A percentile compares a stretch with the other conserved stretches of the same genome.
These are phyloP conservation scores for Mycalesis mineus DNA, from an alignment of 2,888 invertebrate species.

Conservation along the genomic window DNA sequence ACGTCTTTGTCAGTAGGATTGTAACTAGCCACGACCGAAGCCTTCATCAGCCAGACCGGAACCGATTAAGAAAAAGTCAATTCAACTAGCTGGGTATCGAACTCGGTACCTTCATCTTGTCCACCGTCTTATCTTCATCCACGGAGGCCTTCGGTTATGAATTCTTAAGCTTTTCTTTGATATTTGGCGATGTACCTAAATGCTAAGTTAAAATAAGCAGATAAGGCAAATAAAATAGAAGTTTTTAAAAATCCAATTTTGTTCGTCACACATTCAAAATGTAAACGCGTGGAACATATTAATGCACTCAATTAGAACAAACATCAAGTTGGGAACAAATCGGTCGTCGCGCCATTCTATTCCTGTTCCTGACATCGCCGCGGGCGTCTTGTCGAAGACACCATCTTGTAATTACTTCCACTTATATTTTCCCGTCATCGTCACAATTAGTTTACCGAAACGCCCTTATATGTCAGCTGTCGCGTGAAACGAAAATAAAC, in stretches of 20 bases:
- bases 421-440: constrained; percentile 54
- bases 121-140: too few species aligned
- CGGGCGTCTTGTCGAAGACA: constrained; percentile 60
- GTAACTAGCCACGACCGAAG: too few species aligned
- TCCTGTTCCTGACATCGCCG: constrained; percentile 66
- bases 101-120: too few species aligned
- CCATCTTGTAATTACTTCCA: constrained; percentile 64
- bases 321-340: constrained; percentile 32
- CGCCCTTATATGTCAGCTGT: constrained; percentile 34
- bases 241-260: neutral
- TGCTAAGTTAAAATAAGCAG: neutral
- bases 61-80: too few species aligned
- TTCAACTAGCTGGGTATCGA: too few species aligned
- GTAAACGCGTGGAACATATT: constrained; percentile 5
- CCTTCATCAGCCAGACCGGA: too few species aligned
- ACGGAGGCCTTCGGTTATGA: too few species aligned
- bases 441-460: constrained; percentile 41
- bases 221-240: neutral
- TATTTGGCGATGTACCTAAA: too few species aligned
- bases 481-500: constrained; percentile 35
- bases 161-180: too few species aligned
- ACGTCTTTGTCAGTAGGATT: too few species aligned
- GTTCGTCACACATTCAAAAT: neutral
- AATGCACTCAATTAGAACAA: constrained; percentile 30
- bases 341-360: constrained; percentile 58